Conservation (phyloP, 2,888 invertebrate genomes). For the Galeopsomyia nigrocyanea region DNA sequence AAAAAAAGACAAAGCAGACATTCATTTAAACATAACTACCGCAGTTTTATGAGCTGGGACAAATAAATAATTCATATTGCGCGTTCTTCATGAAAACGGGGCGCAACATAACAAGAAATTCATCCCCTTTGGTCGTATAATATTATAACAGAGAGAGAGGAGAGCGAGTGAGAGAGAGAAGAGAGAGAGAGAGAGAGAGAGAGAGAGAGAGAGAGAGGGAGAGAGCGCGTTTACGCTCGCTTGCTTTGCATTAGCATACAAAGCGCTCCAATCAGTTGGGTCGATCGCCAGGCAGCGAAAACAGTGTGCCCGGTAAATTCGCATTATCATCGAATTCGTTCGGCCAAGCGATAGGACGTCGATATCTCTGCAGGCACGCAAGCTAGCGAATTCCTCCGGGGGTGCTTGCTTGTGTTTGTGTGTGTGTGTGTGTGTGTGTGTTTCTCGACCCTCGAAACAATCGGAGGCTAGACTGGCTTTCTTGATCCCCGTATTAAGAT, state of each 20-base stretch:
- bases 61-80: too few species aligned
- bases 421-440: too few species aligned
- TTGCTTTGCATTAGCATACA: constrained; percentile 5
- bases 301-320: neutral
- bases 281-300: neutral
- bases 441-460: constrained; percentile 49
- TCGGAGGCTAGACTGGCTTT: constrained; percentile 48
- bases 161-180: neutral
- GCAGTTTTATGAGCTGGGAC: too few species aligned
- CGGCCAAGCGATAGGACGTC: neutral
- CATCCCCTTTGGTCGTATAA: too few species aligned
- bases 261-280: neutral
- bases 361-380: neutral
- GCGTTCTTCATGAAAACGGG: too few species aligned
- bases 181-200: neutral
- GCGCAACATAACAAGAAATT: too few species aligned
- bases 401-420: neutral
- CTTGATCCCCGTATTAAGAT: constrained; percentile 36
- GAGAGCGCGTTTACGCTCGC: constrained; percentile 14
- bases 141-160: neutral
- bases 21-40: too few species aligned
- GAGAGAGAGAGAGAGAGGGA: neutral
- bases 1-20: too few species aligned
- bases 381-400: constrained; percentile 28
- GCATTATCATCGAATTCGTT: constrained; percentile 21